phyloP scores from a whole-genome alignment of 1,140 invertebrate genomes.

The Drosophila ogumai region DNA sequence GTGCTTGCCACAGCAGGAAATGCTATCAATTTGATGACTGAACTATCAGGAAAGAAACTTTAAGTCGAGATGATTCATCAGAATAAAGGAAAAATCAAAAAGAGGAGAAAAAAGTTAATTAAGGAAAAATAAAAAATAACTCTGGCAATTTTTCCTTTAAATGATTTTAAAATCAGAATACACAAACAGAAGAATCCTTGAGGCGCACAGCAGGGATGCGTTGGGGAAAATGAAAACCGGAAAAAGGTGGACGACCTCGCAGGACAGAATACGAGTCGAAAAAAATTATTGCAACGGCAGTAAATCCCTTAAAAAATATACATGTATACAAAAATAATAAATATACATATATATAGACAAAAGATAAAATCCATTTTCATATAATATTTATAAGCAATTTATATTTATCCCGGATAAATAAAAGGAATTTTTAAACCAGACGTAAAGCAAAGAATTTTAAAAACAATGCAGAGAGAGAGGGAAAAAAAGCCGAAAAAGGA shows the following conservation, averaged over 20 bases:
- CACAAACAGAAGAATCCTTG: constrained; percentile 12
- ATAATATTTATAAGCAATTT: constrained; percentile 23
- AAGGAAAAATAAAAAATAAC: background rate
- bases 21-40: constrained; percentile 36
- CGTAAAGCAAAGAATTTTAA: constrained; percentile 21
- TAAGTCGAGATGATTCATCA: constrained; percentile 25
- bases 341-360: background rate
- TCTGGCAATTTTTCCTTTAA: constrained; percentile 38
- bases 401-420: background rate
- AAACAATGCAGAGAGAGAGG: constrained; percentile 42
- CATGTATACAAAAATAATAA: background rate
- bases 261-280: constrained; percentile 30
- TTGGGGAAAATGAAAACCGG: constrained; percentile 35
- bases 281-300: background rate
- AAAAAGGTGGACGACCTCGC: constrained; percentile 74
- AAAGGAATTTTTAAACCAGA: constrained; percentile 14
- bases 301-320: background rate
- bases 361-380: background rate
- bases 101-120: background rate
- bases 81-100: background rate
- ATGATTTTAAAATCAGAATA: constrained; percentile 30
- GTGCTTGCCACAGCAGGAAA: constrained; percentile 27
- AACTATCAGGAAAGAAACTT: constrained; percentile 37
- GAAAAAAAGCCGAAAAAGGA: constrained; percentile 43
- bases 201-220: constrained; percentile 10